Evolutionary conservation across 2,797 vertebrate genomes (phyloP).

Genomic region (Coilia nasus): DNA sequence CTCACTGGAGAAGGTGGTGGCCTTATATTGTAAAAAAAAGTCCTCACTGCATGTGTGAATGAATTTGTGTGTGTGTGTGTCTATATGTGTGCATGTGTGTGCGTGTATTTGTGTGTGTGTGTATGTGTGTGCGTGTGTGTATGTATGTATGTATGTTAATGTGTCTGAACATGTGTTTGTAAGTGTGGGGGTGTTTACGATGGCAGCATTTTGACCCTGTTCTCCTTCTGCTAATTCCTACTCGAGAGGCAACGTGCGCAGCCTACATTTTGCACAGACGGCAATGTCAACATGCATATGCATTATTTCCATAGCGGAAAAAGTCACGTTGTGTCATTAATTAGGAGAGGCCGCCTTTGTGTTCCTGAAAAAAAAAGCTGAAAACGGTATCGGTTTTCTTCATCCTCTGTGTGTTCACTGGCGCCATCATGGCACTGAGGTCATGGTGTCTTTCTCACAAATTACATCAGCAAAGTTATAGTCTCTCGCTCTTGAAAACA

Average conservation of each 20-base stretch:
- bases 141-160: background rate
- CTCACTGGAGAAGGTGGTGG: slow-evolving; percentile 6
- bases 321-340: slow-evolving; percentile 19
- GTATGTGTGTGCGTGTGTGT: background rate
- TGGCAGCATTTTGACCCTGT: slow-evolving; percentile 48
- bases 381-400: slow-evolving; percentile 10
- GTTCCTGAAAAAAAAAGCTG: background rate
- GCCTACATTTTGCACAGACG: slow-evolving; percentile 28
- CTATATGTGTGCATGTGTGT: too few species aligned
- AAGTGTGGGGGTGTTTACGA: slow-evolving; percentile 29
- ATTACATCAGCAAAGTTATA: background rate
- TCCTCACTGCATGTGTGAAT: background rate
- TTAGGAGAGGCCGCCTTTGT: slow-evolving; percentile 16
- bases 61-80: background rate
- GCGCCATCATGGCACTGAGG: background rate
- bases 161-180: slow-evolving; percentile 19
- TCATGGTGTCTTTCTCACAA: background rate
- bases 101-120: background rate
- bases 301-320: background rate
- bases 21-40: background rate
- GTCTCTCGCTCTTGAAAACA: background rate
- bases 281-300: slow-evolving; percentile 24
- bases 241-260: slow-evolving; percentile 45
- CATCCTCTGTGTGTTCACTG: background rate
- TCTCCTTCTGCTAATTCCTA: slow-evolving; percentile 60